Evolutionary conservation across 2,797 vertebrate genomes (phyloP).

Genomic region (Somateria mollissima): DNA sequence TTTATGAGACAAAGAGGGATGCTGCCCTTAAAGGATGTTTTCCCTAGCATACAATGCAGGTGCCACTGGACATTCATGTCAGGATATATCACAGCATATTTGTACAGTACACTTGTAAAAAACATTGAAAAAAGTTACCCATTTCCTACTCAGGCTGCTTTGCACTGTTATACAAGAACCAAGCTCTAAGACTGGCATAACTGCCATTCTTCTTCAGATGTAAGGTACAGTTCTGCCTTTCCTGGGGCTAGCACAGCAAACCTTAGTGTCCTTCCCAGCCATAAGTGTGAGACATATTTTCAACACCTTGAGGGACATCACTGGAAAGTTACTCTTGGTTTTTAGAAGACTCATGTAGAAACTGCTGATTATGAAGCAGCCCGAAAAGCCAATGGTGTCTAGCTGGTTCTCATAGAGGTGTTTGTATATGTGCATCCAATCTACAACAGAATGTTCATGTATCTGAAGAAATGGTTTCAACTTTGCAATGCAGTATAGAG

Average conservation of each 20-base stretch:
- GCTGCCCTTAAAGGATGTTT: background rate
- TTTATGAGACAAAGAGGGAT: background rate
- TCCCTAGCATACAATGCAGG: background rate
- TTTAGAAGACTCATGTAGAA: background rate
- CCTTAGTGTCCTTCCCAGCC: background rate
- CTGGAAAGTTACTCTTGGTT: background rate
- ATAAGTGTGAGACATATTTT: background rate
- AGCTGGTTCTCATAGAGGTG: background rate
- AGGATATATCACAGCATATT: background rate
- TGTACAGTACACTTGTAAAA: background rate
- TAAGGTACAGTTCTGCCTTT: background rate
- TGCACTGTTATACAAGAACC: background rate
- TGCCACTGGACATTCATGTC: background rate
- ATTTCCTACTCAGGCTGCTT: background rate
- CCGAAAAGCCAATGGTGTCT: background rate
- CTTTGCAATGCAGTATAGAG: background rate
- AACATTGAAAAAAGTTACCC: background rate
- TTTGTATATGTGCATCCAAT: too few species aligned
- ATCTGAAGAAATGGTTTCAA: background rate
- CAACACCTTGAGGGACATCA: background rate
- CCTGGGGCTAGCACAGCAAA: background rate
- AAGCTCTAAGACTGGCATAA: background rate
- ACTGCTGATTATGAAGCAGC: background rate
- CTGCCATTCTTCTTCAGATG: background rate
- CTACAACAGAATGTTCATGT: fast-evolving